These are phyloP conservation scores for Drosophila siamana DNA, from an alignment of 2,888 invertebrate genomes.

Conservation along the genomic window DNA sequence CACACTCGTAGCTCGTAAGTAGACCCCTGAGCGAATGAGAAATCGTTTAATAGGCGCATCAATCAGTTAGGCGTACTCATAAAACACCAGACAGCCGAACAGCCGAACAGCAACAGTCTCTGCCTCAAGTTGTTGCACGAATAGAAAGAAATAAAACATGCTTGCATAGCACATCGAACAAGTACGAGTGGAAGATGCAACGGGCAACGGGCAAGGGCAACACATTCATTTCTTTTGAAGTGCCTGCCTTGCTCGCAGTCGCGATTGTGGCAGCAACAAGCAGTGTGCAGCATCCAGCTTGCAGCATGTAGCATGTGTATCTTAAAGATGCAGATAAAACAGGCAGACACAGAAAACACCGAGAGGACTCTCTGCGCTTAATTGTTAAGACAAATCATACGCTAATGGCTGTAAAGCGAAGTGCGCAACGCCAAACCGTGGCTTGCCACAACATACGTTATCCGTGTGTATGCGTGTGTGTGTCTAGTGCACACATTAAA, in stretches of 20 bases:
- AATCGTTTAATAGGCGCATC: conserved; percentile 79
- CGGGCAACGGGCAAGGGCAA: conserved; percentile 20
- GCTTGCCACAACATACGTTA: conserved; percentile 18
- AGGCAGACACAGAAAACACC: conserved; percentile 8
- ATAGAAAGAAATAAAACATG: conserved; percentile 71
- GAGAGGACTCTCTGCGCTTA: conserved; percentile 55
- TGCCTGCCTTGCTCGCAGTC: conserved; percentile 59
- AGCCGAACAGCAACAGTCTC: conserved; percentile 13
- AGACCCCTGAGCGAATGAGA: conserved; percentile 56
- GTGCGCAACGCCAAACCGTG: conserved; percentile 63
- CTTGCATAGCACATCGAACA: conserved; percentile 39
- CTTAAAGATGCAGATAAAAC: conserved; percentile 62
- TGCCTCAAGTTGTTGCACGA: conserved; percentile 35
- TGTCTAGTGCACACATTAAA: conserved; percentile 68
- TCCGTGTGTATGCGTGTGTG: conserved; percentile 10
- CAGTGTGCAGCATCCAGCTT: no score
- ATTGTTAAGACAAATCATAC: conserved; percentile 82
- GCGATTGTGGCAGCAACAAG: conserved; percentile 47
- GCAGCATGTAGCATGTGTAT: conserved; percentile 51
- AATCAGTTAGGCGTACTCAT: conserved; percentile 73
- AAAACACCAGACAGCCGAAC: conserved; percentile 64
- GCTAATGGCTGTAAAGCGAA: conserved; percentile 78
- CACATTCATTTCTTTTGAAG: conserved; percentile 72
- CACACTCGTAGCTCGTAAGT: conserved; percentile 40
- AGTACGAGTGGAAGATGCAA: conserved; percentile 3